Percentiles rank a stretch among this genome's conserved stretches.
These are phyloP conservation scores for Athene noctua DNA, from an alignment of 2,113 vertebrate species.

Conservation along the genomic window DNA sequence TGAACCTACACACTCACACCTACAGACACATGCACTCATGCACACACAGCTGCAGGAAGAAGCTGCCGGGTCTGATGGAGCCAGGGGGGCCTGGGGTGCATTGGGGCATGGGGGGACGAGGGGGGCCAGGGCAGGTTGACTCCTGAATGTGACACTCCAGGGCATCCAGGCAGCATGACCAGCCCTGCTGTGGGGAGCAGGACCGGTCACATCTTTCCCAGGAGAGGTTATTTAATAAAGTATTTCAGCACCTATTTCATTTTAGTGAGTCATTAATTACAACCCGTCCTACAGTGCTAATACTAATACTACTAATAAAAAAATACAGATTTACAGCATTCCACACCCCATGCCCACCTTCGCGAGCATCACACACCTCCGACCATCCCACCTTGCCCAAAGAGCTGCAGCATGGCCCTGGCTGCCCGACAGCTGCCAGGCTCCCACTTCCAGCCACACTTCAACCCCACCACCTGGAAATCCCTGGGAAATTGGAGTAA, in stretches of 20 bases:
- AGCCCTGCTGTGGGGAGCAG: not conserved
- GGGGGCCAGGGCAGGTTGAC: accelerated
- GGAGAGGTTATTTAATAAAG: not conserved
- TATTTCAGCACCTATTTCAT: not conserved
- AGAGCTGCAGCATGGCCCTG: not conserved
- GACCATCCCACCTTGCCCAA: not conserved
- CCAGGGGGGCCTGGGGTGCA: not conserved
- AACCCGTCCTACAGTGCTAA: not conserved
- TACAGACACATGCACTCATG: no score
- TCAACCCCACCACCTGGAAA: not conserved
- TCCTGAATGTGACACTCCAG: not conserved
- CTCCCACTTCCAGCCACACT: not conserved
- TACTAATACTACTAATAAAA: not conserved
- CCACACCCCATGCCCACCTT: not conserved
- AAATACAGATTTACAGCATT: not conserved
- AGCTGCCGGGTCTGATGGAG: not conserved
- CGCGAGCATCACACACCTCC: not conserved
- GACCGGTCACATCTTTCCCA: not conserved
- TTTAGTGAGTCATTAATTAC: slow-evolving; percentile 9
- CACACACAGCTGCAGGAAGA: not conserved
- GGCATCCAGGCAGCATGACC: not conserved
- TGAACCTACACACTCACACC: accelerated
- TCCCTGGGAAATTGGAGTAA: not conserved
- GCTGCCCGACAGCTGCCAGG: accelerated
- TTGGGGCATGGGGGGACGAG: accelerated